Base-by-base conservation (phyloP, 1,140 invertebrate species). In the Amphibalanus amphitrite region DNA sequence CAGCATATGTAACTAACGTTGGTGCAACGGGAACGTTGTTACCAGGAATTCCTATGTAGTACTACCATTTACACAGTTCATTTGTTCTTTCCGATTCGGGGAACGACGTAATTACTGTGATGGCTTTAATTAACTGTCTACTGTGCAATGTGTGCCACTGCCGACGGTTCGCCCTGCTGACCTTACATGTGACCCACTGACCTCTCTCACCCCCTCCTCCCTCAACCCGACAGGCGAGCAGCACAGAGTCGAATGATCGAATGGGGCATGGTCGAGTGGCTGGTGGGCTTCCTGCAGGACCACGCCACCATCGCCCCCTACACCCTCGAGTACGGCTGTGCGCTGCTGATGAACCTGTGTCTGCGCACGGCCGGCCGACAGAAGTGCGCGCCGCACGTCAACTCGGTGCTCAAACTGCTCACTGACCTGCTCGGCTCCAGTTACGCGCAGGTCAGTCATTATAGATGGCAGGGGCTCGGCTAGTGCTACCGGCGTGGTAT, bases 291-390 rank as follows among this genome's bases (percentile, higher is more conserved):
- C 64, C 78, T 88, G 59, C 82, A 83, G 65, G 79, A 82, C 68
- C 78, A 78, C 71, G 80, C 80, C 69, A 73, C 76, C 6, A 76
- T 84, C 59, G 81, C 83, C 10, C 81, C 83, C 70, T 88, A 88
- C 74, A 83, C 83, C 29, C 80, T 87, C 70, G 86, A 88, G 76
- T 88, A 87, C 74, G 81, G 83, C 47, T 82, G 85, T 17, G 86
- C 87, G 29, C 79, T 89, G 25, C 80, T 88, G 28, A 88, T 88
- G 85, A 89, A 88, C 78, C 80, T 89, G 0, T 87, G 85, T 72
- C 79, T 88, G n/a, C 81, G 86, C 74, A 82, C 82, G 3, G 76
- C 81, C 75, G 84, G 85, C 28, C 76, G 77, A 47, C 64, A 71
- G 4, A 74, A 75, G n/a, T 77, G 77, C 72, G 67, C 75, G 69